Evolutionary conservation across 2,797 vertebrate genomes (phyloP).

Genomic region (Clarias fuscus): DNA sequence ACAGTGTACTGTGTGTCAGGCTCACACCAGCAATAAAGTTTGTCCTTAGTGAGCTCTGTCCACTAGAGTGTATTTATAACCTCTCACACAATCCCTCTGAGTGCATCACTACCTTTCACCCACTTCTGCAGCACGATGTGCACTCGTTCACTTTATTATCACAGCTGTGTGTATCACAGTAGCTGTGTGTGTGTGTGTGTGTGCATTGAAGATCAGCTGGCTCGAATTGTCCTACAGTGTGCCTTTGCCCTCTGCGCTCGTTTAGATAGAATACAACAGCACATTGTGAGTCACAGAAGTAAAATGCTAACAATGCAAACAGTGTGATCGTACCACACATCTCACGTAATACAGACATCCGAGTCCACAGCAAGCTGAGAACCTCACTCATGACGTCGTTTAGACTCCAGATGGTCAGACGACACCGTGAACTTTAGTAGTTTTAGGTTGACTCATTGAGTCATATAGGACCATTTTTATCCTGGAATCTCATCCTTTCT

Average conservation of each 20-base stretch:
- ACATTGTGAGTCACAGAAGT: background rate
- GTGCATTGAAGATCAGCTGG: background rate
- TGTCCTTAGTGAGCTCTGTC: background rate
- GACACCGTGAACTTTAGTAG: too few relatives aligned
- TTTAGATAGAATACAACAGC: background rate
- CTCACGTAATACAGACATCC: background rate
- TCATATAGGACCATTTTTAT: background rate
- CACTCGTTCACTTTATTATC: too few relatives aligned
- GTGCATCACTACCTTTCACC: background rate
- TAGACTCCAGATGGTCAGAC: background rate
- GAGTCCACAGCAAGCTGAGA: background rate
- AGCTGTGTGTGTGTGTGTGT: background rate
- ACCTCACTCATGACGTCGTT: background rate
- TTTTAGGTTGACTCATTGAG: too few relatives aligned
- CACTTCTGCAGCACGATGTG: background rate
- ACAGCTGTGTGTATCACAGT: background rate
- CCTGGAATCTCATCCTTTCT: background rate
- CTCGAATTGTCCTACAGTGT: background rate
- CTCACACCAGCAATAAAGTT: background rate
- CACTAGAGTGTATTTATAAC: background rate
- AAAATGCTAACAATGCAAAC: background rate
- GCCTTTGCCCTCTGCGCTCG: background rate
- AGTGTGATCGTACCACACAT: background rate
- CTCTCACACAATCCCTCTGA: background rate
- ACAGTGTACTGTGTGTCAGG: background rate